Evolutionary conservation across 2,888 invertebrate genomes (phyloP).

Genomic region (Drosophila neotestacea): DNA sequence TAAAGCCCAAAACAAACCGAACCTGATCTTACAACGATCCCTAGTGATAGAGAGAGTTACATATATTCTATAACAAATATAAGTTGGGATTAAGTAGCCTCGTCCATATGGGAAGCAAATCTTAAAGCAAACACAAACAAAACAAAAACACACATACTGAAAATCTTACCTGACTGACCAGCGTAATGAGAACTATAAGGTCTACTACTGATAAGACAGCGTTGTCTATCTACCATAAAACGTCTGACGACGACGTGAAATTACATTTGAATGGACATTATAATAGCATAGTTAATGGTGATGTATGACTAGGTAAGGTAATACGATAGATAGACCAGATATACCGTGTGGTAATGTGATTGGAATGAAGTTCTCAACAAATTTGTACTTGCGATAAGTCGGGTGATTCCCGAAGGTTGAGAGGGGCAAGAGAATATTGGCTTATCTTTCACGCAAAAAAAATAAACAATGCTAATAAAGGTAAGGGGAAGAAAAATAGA

Average conservation of each 20-base stretch:
- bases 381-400: conserved; percentile 13
- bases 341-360: conserved; percentile 6
- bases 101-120: conserved; percentile 41
- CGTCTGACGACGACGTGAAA: conserved; percentile 50
- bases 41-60: not conserved
- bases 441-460: conserved; percentile 12
- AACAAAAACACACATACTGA: conserved; percentile 3
- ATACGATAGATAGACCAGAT: conserved; percentile 7
- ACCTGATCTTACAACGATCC: conserved; percentile 7
- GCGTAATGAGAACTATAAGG: conserved; percentile 23
- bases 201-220: conserved; percentile 62
- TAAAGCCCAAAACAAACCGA: conserved; percentile 4
- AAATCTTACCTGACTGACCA: conserved; percentile 55
- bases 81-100: conserved; percentile 15
- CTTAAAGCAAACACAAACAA: conserved; percentile 36
- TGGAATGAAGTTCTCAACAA: not conserved
- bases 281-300: conserved; percentile 17
- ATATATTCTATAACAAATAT: not conserved
- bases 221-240: conserved; percentile 48
- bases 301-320: conserved; percentile 16
- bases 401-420: conserved; percentile 6
- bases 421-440: not conserved
- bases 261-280: conserved; percentile 63
- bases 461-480: conserved; percentile 14
- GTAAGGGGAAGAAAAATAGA: conserved; percentile 21